Conservation (phyloP, 92 coral and sea anemone species). For the Bergia puertoricense region DNA sequence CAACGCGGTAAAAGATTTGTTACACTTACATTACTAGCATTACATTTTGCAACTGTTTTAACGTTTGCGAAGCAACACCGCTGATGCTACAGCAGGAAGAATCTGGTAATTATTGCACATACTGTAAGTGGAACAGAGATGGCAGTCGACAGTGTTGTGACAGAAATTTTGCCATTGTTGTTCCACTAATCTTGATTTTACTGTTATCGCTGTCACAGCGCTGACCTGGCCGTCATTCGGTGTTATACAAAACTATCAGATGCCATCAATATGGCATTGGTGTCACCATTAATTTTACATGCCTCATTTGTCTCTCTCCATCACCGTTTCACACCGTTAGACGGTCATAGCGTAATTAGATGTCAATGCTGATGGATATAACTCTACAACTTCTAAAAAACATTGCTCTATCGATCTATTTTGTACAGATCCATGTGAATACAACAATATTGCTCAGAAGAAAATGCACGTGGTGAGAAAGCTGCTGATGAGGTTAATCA, state of each 20-base stretch:
- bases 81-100: neutral
- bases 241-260: too few relatives aligned
- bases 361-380: neutral
- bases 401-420: neutral
- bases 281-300: neutral
- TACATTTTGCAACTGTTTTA: neutral
- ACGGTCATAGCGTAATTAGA: too few relatives aligned
- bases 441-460: constrained; percentile 73
- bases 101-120: neutral
- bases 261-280: neutral
- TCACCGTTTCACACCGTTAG: neutral
- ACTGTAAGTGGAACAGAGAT: neutral
- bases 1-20: neutral
- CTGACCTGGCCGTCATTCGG: too few relatives aligned
- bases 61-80: too few relatives aligned
- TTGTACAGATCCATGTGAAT: constrained; percentile 91
- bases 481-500: constrained; percentile 60
- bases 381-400: neutral
- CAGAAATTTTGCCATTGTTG: too few relatives aligned
- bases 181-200: too few relatives aligned
- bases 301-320: too few relatives aligned
- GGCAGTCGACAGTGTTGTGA: neutral
- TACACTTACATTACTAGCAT: neutral
- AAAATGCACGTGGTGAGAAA: constrained; percentile 61
- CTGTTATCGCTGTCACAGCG: too few relatives aligned